Percentiles rank a stretch among this genome's conserved stretches.
phyloP scores from a whole-genome alignment of 2,113 vertebrate genomes.

The Pseudopipra pipra region DNA sequence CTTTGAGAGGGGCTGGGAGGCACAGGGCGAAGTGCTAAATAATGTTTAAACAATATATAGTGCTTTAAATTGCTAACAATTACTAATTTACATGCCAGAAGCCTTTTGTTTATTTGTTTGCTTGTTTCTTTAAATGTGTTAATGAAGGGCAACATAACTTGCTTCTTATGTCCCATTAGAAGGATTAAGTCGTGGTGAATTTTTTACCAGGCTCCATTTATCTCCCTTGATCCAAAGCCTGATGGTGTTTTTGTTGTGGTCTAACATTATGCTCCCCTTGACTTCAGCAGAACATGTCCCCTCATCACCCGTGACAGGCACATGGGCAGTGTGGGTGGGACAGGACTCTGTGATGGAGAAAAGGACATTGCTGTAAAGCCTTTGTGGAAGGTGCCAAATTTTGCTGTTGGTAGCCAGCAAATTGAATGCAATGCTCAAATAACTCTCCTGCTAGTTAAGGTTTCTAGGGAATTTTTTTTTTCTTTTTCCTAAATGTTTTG shows the following conservation, averaged over 20 bases:
- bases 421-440: neutral
- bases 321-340: neutral
- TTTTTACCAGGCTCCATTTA: neutral
- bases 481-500: neutral
- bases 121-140: neutral
- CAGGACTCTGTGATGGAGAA: neutral
- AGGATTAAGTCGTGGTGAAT: neutral
- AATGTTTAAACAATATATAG: neutral
- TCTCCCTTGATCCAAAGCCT: neutral
- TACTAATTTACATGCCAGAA: neutral
- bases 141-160: neutral
- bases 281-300: neutral
- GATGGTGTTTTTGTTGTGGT: neutral
- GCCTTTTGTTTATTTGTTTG: neutral
- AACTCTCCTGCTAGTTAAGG: neutral
- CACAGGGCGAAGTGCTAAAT: neutral
- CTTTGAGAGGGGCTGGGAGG: neutral
- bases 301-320: accelerated
- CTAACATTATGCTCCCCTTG: neutral
- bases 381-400: neutral
- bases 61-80: neutral
- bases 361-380: neutral
- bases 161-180: neutral
- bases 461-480: neutral
- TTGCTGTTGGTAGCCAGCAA: neutral